Evolutionary conservation across 92 coral and sea anemone species (phyloP), one percentile per base, ranked within the genome.

Genomic region (Porites divaricata): DNA sequence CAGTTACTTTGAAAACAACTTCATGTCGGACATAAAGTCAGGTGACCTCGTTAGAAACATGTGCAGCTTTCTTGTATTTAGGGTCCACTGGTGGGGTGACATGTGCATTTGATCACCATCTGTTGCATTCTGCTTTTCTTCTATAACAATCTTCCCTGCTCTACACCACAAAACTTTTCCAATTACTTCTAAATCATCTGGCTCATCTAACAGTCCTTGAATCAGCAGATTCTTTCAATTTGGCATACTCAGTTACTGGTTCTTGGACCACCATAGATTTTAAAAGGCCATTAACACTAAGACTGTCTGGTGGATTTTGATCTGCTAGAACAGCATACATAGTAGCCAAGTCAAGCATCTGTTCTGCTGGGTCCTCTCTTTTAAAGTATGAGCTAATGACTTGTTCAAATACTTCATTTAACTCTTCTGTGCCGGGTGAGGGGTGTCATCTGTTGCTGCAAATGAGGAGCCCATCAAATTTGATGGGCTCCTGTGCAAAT

Each of bases 21-120:
- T 52, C 6, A 85, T 45, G 52, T 85, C 84, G 26, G 35, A n/a
- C 71, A 77, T 23, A 62, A 21, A 78, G 21, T 24, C 75, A 45
- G 85, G 78, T 21, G 80, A 86, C 65, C 70, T 86, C 45, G 86
- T 86, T 14, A 86, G 52, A 1, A 86, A 79, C 22, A 86, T 41
- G 17, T 59, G 17, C 64, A 59, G 6, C 6, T 59, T 10, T 59
- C 64, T 13, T 9, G 64, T 59, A n/a, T 59, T 59, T n/a, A 13
- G 19, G 14, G 64, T 13, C 64, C 64, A 59, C 22, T 59, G 64
- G 6, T 13, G 14, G 14, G 19, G 15, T 16, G 64, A 59, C 4
- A 59, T 59, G 14, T 59, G 19, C 14, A 59, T 13, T 53, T 13
- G 12, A 16, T 59, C 64, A 16, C 14, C 6, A 17, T 17, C 20